Conservation (phyloP, 2,797 vertebrate genomes). For the Holocentrus rufus region DNA sequence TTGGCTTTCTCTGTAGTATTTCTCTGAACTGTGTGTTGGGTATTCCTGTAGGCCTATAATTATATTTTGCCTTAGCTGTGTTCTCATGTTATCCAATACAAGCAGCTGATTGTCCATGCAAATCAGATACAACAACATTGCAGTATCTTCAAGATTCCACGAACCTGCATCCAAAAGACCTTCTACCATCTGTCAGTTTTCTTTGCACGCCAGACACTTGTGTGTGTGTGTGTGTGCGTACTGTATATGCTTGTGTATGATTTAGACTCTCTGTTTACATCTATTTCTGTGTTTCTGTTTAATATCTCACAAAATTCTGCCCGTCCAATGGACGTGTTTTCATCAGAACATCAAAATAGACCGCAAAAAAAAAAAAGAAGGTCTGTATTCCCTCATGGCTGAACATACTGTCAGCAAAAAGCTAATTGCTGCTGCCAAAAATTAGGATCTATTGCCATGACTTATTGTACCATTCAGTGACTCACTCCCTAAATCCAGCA, state of each 20-base stretch:
- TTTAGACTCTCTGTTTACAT: constrained; percentile 42
- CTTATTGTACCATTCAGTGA: neutral
- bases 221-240: constrained; percentile 31
- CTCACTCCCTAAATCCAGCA: too few relatives aligned
- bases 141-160: constrained; percentile 40
- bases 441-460: constrained; percentile 4
- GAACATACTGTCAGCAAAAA: constrained; percentile 8
- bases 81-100: constrained; percentile 31
- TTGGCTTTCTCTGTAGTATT: constrained; percentile 25
- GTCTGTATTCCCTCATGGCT: constrained; percentile 7
- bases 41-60: constrained; percentile 33
- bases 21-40: constrained; percentile 10
- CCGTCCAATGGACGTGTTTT: constrained; percentile 5
- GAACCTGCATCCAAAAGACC: constrained; percentile 51
- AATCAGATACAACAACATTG: constrained; percentile 48
- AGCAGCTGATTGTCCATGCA: constrained; percentile 34
- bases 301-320: constrained; percentile 1
- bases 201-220: constrained; percentile 44
- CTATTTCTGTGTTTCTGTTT: constrained; percentile 38
- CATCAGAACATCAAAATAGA: constrained; percentile 23
- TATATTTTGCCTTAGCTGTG: constrained; percentile 46
- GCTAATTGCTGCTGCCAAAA: neutral
- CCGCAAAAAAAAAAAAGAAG: neutral
- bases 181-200: constrained; percentile 68
- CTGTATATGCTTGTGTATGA: constrained; percentile 36